phyloP scores from a whole-genome alignment of 2,888 invertebrate species.

The Cataglyphis cursor region DNA sequence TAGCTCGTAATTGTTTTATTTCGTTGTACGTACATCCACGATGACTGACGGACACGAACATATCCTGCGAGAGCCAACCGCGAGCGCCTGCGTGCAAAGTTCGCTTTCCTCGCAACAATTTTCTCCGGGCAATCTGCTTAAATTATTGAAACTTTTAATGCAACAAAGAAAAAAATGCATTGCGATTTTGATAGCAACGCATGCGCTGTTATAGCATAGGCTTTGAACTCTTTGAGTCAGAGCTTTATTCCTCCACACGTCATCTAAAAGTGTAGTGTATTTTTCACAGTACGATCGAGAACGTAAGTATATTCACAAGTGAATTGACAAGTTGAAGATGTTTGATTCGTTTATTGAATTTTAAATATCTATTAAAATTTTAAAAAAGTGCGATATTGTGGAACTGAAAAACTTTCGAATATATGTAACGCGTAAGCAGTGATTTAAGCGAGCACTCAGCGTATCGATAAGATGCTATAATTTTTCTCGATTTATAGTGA shows the following conservation, averaged over 20 bases:
- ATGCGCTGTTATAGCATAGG: conserved; percentile 22
- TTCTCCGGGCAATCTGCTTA: background rate
- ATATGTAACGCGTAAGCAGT: conserved; percentile 24
- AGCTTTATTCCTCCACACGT: conserved; percentile 26
- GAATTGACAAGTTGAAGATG: background rate
- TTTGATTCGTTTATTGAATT: background rate
- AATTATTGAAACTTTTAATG: background rate
- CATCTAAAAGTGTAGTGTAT: background rate
- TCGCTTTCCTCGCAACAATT: conserved; percentile 5
- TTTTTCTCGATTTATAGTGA: conserved; percentile 52
- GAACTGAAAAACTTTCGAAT: background rate
- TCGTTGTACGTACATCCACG: background rate
- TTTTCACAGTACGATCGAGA: background rate
- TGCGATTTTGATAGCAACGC: conserved; percentile 28
- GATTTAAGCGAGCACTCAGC: conserved; percentile 56
- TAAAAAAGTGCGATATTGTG: background rate
- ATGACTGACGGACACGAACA: background rate
- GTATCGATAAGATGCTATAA: conserved; percentile 61
- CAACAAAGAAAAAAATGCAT: background rate
- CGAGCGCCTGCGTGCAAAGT: conserved; percentile 58
- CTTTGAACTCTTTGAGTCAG: background rate
- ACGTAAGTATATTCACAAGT: background rate
- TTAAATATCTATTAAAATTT: background rate
- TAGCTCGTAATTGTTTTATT: background rate
- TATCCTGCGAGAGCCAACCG: background rate